phyloP scores from a whole-genome alignment of 1,140 invertebrate genomes.

The Drosophila littoralis region DNA sequence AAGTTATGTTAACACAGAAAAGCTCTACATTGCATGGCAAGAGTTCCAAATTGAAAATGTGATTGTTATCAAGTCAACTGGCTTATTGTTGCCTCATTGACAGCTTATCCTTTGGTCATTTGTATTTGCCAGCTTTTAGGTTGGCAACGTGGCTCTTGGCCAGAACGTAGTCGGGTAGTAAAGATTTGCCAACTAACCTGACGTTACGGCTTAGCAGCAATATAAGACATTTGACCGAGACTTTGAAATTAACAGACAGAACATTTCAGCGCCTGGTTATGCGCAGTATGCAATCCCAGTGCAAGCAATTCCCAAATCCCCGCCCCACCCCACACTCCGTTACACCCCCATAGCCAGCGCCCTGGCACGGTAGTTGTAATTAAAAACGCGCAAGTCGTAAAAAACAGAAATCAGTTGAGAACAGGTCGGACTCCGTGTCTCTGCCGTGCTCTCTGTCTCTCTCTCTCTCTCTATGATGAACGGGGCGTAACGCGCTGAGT shows the following conservation, averaged over 20 bases:
- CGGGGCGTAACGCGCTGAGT: slow-evolving; percentile 68
- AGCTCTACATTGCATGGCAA: too few species aligned
- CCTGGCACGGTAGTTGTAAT: slow-evolving; percentile 61
- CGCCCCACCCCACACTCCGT: background rate
- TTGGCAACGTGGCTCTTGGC: background rate
- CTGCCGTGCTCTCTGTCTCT: slow-evolving; percentile 26
- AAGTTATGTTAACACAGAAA: too few species aligned
- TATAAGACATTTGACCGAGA: slow-evolving; percentile 34
- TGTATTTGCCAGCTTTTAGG: background rate
- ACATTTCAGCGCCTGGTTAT: slow-evolving; percentile 42
- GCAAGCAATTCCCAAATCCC: slow-evolving; percentile 5
- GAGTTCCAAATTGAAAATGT: background rate
- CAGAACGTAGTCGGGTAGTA: slow-evolving; percentile 1
- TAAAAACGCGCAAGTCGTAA: slow-evolving; percentile 79
- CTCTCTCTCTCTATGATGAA: slow-evolving; percentile 50
- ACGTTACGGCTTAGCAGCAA: slow-evolving; percentile 31
- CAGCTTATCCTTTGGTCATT: background rate
- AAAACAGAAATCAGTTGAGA: slow-evolving; percentile 64
- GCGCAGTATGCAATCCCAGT: slow-evolving; percentile 29
- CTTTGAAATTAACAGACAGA: slow-evolving; percentile 40
- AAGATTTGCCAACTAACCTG: slow-evolving; percentile 2
- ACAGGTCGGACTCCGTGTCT: slow-evolving; percentile 38
- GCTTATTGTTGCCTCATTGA: background rate
- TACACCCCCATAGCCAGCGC: background rate
- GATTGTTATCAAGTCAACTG: background rate